phyloP scores from a whole-genome alignment of 2,888 invertebrate genomes.

The Cynaeus angustus region DNA sequence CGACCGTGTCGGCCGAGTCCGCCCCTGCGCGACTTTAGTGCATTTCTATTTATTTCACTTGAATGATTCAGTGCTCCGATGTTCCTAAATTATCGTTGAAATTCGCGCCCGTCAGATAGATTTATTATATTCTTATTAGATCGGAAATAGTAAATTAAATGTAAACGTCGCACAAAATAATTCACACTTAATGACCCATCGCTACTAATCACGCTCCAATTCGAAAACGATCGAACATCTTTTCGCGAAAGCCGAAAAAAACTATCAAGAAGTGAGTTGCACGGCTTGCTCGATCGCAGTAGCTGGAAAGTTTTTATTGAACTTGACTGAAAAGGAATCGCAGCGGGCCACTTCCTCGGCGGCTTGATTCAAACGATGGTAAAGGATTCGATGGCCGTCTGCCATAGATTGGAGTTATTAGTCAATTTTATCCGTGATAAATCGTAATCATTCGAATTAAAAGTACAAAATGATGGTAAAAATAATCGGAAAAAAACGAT shows the following conservation, averaged over 20 bases:
- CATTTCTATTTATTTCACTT: constrained; percentile 28
- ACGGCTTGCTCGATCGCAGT: constrained; percentile 53
- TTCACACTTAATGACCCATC: constrained; percentile 55
- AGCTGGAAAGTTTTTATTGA: constrained; percentile 57
- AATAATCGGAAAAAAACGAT: constrained; percentile 41
- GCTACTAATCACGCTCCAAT: constrained; percentile 4
- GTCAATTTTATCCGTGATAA: constrained; percentile 55
- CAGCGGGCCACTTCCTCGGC: constrained; percentile 57
- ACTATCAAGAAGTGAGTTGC: constrained; percentile 50
- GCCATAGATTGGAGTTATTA: constrained; percentile 57
- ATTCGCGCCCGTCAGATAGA: constrained; percentile 51
- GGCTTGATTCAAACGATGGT: constrained; percentile 52
- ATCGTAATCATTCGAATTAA: constrained; percentile 54
- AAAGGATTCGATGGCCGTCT: constrained; percentile 57
- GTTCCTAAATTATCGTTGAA: constrained; percentile 44
- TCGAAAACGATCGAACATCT: constrained; percentile 29
- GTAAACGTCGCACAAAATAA: constrained; percentile 58
- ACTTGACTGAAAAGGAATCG: constrained; percentile 55
- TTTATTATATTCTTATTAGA: constrained; percentile 59
- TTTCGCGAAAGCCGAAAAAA: too few relatives aligned
- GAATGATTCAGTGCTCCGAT: constrained; percentile 26
- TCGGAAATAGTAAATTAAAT: constrained; percentile 58
- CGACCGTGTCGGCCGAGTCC: background rate
- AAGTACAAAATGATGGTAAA: constrained; percentile 41
- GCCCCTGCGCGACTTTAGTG: background rate